Evolutionary conservation across 2,113 vertebrate genomes (phyloP).

Genomic region (Verasper variegatus): DNA sequence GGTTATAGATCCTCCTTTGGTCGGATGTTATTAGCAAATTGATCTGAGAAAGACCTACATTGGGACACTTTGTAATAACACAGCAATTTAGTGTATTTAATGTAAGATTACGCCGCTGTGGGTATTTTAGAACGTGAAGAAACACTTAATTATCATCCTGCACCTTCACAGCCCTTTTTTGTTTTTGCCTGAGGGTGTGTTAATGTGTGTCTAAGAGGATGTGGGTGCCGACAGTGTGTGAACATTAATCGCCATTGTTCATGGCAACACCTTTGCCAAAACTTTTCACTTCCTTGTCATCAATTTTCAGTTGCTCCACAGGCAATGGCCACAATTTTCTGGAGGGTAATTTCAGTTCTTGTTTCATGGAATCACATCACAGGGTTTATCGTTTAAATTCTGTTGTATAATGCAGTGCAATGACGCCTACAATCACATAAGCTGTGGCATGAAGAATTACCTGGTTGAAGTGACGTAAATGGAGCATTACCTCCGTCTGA

Average conservation of each 20-base stretch:
- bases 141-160: conserved; percentile 51
- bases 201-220: conserved; percentile 2
- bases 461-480: not conserved
- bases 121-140: conserved; percentile 49
- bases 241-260: conserved; percentile 19
- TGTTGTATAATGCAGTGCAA: not conserved
- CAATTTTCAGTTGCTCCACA: too few relatives aligned
- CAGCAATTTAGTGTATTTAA: conserved; percentile 9
- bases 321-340: too few relatives aligned
- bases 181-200: not conserved
- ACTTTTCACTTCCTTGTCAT: conserved; percentile 21
- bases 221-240: conserved; percentile 22
- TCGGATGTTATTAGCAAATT: conserved; percentile 5
- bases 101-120: conserved; percentile 8
- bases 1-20: not conserved
- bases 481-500: not conserved
- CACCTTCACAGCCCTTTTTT: conserved; percentile 51
- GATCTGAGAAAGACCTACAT: not conserved
- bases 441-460: not conserved
- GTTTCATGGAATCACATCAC: not conserved
- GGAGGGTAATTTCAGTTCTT: not conserved
- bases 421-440: not conserved
- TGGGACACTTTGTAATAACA: conserved; percentile 8
- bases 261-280: conserved; percentile 51
- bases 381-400: not conserved